Evolutionary conservation across 1,140 invertebrate species (phyloP).

Genomic region (Drosophila yakuba): DNA sequence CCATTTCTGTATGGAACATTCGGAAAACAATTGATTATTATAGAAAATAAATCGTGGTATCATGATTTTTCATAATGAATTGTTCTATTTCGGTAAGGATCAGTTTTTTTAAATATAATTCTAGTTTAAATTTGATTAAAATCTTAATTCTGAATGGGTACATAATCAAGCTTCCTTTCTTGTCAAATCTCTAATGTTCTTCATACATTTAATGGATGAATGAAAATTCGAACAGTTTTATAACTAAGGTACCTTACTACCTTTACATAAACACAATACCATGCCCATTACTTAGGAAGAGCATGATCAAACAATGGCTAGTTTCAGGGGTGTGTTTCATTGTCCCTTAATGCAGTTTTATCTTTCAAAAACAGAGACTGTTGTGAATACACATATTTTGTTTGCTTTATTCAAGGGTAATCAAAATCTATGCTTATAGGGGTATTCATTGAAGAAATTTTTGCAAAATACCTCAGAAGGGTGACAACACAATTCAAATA

Average conservation of each 20-base stretch:
- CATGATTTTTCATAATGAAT: too few relatives aligned
- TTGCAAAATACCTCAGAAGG: slow-evolving; percentile 61
- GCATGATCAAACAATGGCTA: slow-evolving; percentile 76
- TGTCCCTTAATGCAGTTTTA: slow-evolving; percentile 76
- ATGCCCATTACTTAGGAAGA: slow-evolving; percentile 61
- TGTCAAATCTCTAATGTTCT: too few relatives aligned
- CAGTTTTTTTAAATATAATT: too few relatives aligned
- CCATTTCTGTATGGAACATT: too few relatives aligned
- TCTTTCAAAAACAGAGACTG: slow-evolving; percentile 79
- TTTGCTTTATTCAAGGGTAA: slow-evolving; percentile 76
- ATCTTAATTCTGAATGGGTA: too few relatives aligned
- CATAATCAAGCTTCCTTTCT: too few relatives aligned
- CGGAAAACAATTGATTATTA: too few relatives aligned
- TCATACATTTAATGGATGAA: too few relatives aligned
- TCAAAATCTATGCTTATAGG: slow-evolving; percentile 61
- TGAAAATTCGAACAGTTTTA: slow-evolving; percentile 22
- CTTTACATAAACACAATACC: slow-evolving; percentile 59
- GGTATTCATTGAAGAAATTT: slow-evolving; percentile 65
- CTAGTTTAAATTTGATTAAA: too few relatives aligned
- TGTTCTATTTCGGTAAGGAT: too few relatives aligned
- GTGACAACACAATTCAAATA: slow-evolving; percentile 79
- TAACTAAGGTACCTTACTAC: slow-evolving; percentile 61
- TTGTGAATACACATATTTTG: slow-evolving; percentile 44
- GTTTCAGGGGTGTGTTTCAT: slow-evolving; percentile 74
- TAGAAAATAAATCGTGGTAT: too few relatives aligned